Percentiles rank a stretch among this genome's conserved stretches.
Conservation (phyloP, 2,888 invertebrate genomes). For the Sturmia bella region DNA sequence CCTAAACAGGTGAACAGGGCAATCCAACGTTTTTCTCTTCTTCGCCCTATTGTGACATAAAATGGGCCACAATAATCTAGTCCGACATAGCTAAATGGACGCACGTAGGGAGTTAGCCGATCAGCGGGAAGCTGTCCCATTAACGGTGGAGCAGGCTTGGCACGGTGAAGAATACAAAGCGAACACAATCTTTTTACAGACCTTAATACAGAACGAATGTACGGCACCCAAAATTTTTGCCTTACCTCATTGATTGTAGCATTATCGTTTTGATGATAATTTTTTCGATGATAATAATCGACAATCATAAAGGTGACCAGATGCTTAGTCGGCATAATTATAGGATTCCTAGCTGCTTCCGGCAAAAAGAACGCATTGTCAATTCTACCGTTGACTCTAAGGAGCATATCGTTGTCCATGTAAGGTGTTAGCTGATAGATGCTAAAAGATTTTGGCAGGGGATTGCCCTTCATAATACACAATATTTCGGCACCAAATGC, state of each 20-base stretch:
- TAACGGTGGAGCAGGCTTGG: constrained; percentile 64
- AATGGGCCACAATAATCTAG: constrained; percentile 71
- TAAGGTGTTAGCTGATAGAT: constrained; percentile 16
- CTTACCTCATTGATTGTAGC: constrained; percentile 50
- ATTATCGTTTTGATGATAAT: constrained; percentile 57
- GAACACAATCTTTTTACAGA: constrained; percentile 34
- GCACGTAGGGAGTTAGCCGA: constrained; percentile 63
- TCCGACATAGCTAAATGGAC: constrained; percentile 69
- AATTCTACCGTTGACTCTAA: constrained; percentile 26
- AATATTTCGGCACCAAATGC: not conserved
- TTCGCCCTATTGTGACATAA: constrained; percentile 61
- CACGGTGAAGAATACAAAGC: constrained; percentile 12
- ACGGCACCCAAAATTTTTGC: constrained; percentile 60
- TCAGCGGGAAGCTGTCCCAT: constrained; percentile 71
- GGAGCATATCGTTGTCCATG: constrained; percentile 41
- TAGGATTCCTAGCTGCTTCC: constrained; percentile 43
- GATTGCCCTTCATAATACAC: constrained; percentile 12
- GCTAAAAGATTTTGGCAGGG: constrained; percentile 5
- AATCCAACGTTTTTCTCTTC: constrained; percentile 68
- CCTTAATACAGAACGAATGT: constrained; percentile 45
- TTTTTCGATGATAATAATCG: constrained; percentile 32
- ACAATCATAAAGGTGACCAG: not conserved
- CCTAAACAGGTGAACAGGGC: constrained; percentile 51
- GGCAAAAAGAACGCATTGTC: constrained; percentile 58
- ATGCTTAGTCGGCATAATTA: constrained; percentile 45